Evolutionary conservation across 2,888 invertebrate genomes (phyloP).

Genomic region (Campaea margaritaria): DNA sequence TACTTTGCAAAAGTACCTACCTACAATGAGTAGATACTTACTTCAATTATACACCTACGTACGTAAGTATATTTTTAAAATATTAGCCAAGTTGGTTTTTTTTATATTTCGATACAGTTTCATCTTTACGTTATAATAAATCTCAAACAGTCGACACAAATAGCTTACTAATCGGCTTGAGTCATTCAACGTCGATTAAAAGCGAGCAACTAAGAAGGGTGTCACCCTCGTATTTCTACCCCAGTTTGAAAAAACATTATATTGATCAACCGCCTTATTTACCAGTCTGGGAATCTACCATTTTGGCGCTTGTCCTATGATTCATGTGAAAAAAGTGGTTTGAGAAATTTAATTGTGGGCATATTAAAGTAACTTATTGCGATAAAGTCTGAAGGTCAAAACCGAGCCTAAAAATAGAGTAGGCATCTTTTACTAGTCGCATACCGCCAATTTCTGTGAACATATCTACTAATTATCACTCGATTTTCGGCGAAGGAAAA

Average conservation of each 20-base stretch:
- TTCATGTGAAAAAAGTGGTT: slow-evolving; percentile 20
- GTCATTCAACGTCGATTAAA: slow-evolving; percentile 12
- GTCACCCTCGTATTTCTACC: slow-evolving; percentile 4
- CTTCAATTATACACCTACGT: too few relatives aligned
- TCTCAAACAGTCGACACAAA: neutral
- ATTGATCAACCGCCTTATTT: slow-evolving; percentile 20
- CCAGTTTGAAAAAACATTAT: slow-evolving; percentile 2
- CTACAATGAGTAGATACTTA: too few relatives aligned
- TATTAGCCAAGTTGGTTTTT: too few relatives aligned
- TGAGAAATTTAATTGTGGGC: slow-evolving; percentile 13
- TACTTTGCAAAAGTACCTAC: too few relatives aligned
- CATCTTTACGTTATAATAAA: too few relatives aligned
- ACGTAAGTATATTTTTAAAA: too few relatives aligned
- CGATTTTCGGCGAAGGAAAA: too few relatives aligned
- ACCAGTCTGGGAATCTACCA: slow-evolving; percentile 21
- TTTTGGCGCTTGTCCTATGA: slow-evolving; percentile 17
- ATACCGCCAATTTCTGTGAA: too few relatives aligned
- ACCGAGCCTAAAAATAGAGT: neutral
- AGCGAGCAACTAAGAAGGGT: slow-evolving; percentile 5
- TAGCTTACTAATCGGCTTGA: slow-evolving; percentile 1
- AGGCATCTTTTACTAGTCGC: neutral
- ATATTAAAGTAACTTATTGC: slow-evolving; percentile 8
- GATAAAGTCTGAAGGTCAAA: slow-evolving; percentile 19
- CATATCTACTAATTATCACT: too few relatives aligned
- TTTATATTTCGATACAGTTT: too few relatives aligned